Conservation (phyloP, 2,888 invertebrate species). For the Linnaemya vulpina region DNA sequence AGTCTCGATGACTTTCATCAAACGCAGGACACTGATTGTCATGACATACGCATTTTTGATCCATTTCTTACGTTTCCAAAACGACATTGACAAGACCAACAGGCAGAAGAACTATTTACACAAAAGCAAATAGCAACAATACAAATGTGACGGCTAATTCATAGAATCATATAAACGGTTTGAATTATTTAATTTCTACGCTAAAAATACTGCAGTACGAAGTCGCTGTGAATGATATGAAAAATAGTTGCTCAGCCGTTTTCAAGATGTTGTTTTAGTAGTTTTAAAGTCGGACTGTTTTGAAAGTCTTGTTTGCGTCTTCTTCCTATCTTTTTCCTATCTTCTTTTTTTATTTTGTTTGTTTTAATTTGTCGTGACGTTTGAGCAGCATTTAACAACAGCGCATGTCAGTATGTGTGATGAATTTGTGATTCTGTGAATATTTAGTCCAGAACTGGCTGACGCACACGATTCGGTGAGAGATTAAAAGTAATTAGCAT, state of each 20-base stretch:
- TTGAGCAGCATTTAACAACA: constrained; percentile 19
- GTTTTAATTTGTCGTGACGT: constrained; percentile 13
- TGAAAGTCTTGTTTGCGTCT: neutral
- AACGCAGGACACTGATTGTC: too few relatives aligned
- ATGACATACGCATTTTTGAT: too few relatives aligned
- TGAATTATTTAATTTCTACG: constrained; percentile 22
- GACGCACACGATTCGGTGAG: constrained; percentile 41
- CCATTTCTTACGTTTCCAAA: too few relatives aligned
- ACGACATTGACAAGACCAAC: constrained; percentile 53
- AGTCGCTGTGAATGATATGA: constrained; percentile 9
- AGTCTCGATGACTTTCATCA: too few relatives aligned
- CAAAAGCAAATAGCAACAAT: constrained; percentile 21
- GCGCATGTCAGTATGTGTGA: constrained; percentile 24
- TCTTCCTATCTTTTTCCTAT: too few relatives aligned
- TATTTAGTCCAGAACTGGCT: constrained; percentile 6
- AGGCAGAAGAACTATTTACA: constrained; percentile 46
- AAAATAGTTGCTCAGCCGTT: constrained; percentile 24
- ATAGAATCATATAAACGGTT: constrained; percentile 45
- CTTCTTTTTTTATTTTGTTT: neutral
- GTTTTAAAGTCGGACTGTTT: neutral
- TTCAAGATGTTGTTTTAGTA: constrained; percentile 1
- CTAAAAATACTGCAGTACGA: neutral
- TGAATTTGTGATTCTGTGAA: constrained; percentile 43
- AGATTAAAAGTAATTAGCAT: constrained; percentile 67
- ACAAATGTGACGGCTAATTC: constrained; percentile 38